Percentiles rank a stretch among this genome's conserved stretches.
These are phyloP conservation scores for Syrphus vitripennis DNA, from an alignment of 2,888 invertebrate genomes.

Conservation along the genomic window DNA sequence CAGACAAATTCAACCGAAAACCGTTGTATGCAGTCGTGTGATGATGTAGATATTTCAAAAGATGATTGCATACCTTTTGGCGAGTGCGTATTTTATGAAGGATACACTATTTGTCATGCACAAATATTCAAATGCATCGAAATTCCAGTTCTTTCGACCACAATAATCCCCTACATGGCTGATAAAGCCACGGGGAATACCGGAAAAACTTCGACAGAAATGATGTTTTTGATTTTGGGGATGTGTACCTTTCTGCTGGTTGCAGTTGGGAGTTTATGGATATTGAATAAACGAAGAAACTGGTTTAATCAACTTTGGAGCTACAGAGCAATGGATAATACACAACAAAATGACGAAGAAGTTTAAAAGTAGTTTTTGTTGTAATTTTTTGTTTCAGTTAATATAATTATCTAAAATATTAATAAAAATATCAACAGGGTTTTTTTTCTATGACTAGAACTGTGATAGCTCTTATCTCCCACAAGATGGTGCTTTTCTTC, in stretches of 20 bases:
- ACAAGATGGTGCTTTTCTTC: neutral
- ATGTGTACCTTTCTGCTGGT: neutral
- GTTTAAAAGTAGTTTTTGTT: neutral
- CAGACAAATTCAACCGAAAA: conserved; percentile 18
- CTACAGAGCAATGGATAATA: neutral
- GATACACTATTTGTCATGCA: conserved; percentile 16
- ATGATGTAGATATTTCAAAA: neutral
- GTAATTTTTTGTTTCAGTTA: neutral
- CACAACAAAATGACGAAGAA: neutral
- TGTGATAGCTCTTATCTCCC: neutral
- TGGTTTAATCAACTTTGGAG: neutral
- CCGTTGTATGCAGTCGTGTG: conserved; percentile 11
- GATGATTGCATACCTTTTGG: conserved; percentile 21
- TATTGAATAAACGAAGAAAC: conserved; percentile 4
- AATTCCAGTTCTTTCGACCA: neutral
- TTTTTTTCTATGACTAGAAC: neutral
- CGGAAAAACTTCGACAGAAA: neutral
- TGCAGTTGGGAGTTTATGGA: neutral
- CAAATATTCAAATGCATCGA: conserved; percentile 40
- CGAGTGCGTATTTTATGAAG: conserved; percentile 36
- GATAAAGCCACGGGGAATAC: neutral
- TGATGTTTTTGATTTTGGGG: neutral
- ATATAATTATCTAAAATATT: neutral
- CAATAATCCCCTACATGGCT: neutral
- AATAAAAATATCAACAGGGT: neutral